A percentile compares a stretch with the other conserved stretches of the same genome.
These are phyloP conservation scores for Ceuthmochares aereus DNA, from an alignment of 2,113 vertebrate species.

Conservation along the genomic window DNA sequence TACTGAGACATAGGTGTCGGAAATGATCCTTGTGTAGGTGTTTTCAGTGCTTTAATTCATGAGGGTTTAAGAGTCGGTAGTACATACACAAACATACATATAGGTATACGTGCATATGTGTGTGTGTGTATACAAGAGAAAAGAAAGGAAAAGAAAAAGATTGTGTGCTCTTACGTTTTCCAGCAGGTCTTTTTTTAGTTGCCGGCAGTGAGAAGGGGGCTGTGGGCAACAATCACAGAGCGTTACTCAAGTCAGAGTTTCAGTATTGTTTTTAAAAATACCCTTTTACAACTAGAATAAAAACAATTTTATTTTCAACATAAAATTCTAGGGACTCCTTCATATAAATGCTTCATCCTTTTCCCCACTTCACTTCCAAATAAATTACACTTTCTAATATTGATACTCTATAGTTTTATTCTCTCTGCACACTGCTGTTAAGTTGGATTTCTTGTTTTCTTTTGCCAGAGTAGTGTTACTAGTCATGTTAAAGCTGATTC, in stretches of 20 bases:
- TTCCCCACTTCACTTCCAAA: background rate
- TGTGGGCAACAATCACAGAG: background rate
- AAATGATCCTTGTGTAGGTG: background rate
- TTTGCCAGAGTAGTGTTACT: constrained; percentile 1
- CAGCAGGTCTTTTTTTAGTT: background rate
- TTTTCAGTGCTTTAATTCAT: background rate
- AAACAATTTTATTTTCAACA: background rate
- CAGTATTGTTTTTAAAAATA: background rate
- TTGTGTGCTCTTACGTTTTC: background rate
- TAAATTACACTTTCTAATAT: background rate
- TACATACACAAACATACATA: accelerated
- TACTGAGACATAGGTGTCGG: background rate
- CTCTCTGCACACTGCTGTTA: background rate
- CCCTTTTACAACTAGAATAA: background rate
- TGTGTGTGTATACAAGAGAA: background rate
- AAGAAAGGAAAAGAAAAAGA: background rate
- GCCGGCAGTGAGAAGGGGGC: background rate
- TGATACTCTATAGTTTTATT: background rate
- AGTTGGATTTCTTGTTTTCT: constrained; percentile 46
- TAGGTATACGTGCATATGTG: accelerated
- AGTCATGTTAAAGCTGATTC: constrained; percentile 43
- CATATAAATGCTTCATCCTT: background rate
- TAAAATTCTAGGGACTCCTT: background rate
- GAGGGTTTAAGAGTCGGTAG: background rate
- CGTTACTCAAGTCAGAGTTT: constrained; percentile 2